Percentiles rank a stretch among this genome's conserved stretches.
Evolutionary conservation across 1,140 invertebrate genomes (phyloP).

Genomic region (Brachystomella parvula): DNA sequence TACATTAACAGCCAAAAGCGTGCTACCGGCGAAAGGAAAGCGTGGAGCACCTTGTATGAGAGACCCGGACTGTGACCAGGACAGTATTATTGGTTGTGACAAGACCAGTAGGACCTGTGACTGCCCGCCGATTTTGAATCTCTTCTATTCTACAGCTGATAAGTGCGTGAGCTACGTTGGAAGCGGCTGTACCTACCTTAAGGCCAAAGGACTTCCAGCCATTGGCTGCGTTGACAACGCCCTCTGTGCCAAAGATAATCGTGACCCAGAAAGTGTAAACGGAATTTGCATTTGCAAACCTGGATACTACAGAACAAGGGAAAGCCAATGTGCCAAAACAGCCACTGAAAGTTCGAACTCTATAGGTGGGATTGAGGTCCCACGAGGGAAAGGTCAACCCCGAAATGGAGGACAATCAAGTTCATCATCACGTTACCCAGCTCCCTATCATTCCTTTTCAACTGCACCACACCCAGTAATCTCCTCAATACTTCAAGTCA

Average conservation of each 20-base stretch:
- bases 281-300: conserved; percentile 14
- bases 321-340: conserved; percentile 9
- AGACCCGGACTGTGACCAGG: conserved; percentile 7
- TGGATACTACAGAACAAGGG: conserved; percentile 14
- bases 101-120: not conserved
- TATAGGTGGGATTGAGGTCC: not conserved
- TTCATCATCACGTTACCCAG: not conserved
- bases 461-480: not conserved
- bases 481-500: no score
- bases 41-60: not conserved
- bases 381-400: not conserved
- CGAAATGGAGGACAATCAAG: not conserved
- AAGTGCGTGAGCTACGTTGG: conserved; percentile 6
- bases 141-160: not conserved
- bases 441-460: not conserved
- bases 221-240: not conserved
- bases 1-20: not conserved
- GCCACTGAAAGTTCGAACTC: not conserved
- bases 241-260: not conserved
- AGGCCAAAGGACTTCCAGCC: not conserved
- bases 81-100: not conserved
- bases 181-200: not conserved
- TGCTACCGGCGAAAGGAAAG: not conserved
- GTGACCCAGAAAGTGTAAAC: not conserved
- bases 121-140: not conserved